These are phyloP conservation scores for Aspidoscelis tigris DNA, from an alignment of 2,113 vertebrate genomes.

Conservation along the genomic window DNA sequence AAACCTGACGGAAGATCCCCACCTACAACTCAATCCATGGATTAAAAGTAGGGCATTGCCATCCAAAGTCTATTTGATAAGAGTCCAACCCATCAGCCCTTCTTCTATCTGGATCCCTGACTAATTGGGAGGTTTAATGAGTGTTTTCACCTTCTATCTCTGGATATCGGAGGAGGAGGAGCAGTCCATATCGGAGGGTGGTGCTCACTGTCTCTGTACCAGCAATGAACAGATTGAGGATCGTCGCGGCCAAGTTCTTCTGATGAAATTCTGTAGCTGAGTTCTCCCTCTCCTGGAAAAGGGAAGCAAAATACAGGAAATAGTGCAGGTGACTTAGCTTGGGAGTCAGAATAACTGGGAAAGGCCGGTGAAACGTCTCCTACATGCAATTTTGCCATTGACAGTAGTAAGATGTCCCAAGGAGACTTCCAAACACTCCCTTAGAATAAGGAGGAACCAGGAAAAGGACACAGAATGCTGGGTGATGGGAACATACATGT, in stretches of 20 bases:
- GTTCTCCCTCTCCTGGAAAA: conserved; percentile 29
- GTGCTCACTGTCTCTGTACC: conserved; percentile 39
- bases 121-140: background rate
- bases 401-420: no score
- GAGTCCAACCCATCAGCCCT: background rate
- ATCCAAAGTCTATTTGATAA: no score
- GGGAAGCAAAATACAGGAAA: background rate
- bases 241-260: conserved; percentile 9
- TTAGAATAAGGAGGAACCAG: no score
- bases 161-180: conserved; percentile 47
- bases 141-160: conserved; percentile 10
- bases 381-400: no score
- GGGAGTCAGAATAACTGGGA: background rate
- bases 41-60: no score
- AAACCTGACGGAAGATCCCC: no score
- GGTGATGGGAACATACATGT: no score
- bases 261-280: conserved; percentile 33
- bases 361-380: background rate
- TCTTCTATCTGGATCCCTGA: no score
- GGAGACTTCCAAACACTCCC: no score
- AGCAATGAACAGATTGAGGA: conserved; percentile 44
- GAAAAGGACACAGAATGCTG: no score
- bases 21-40: no score
- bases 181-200: conserved; percentile 34
- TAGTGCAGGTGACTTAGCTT: no score